Evolutionary conservation across 2,797 vertebrate species (phyloP), one percentile per base, ranked within the genome.

Genomic region (Scomberomorus guttatus): DNA sequence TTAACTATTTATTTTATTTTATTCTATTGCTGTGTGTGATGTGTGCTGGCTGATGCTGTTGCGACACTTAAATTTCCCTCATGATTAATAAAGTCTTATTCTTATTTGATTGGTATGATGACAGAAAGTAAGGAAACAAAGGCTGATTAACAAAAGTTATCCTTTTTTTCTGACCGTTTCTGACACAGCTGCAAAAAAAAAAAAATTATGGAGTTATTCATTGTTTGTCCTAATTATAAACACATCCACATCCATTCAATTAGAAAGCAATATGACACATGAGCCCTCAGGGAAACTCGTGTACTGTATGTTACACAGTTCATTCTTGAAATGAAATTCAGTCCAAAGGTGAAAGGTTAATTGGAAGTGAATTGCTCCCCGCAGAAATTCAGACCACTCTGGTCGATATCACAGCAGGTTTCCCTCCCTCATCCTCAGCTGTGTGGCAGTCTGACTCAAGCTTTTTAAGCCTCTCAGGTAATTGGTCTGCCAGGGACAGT

Each of bases 341-440:
- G 0, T 42, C 25, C 32, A 54, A 18, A 82, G 82, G 55, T 74
- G 20, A 82, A 74, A 82, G 76, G 50, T 82, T 77, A 24, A 81
- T 79, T 20, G 37, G 3, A 59, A 58, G 17, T n/a, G 56, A 79
- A 60, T 32, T 62, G 51, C 32, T 71, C 22, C 42, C 56, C 25
- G 3, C 17, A 12, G 13, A 68, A 57, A 50, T 17, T 1, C 6
- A 2, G 12, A 63, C 25, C 32, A 14, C 42, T 74, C 29, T 13
- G 5, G 0, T 61, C 50, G 0, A 79, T 80, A 39, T 63, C 7
- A 0, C 1, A 0, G 20, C 63, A n/a, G 3, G 7, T 27, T 54
- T 59, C 46, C 13, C 22, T 18, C 69, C 37, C 32, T 32, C 42
- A 46, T 24, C 20, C 44, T 42, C 46, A 39, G 39, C 46, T 17